A percentile compares a stretch with the other conserved stretches of the same genome.
These are phyloP conservation scores for Agrypnus murinus DNA, from an alignment of 2,888 invertebrate genomes.

Conservation along the genomic window DNA sequence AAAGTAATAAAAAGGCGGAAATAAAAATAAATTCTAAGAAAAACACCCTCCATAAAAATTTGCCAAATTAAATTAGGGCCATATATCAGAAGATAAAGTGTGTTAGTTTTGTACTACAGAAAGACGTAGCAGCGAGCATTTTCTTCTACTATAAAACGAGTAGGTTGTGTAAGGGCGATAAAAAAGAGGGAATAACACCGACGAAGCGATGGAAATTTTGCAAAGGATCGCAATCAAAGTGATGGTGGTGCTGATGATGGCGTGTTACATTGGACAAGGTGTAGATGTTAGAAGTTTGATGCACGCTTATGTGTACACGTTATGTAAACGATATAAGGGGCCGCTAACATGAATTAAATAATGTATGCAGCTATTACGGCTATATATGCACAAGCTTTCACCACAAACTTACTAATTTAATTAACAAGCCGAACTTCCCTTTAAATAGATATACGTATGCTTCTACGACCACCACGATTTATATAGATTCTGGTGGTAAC, in stretches of 20 bases:
- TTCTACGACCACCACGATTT: too few species aligned
- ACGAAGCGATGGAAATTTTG: conserved; percentile 42
- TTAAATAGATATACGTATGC: background rate
- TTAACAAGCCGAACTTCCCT: conserved; percentile 55
- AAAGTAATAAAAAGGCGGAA: conserved; percentile 21
- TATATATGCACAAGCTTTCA: conserved; percentile 43
- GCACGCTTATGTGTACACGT: too few species aligned
- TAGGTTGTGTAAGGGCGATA: conserved; percentile 49
- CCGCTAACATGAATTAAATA: conserved; percentile 55
- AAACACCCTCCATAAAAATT: conserved; percentile 50
- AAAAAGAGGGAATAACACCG: too few species aligned
- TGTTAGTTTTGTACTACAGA: conserved; percentile 39
- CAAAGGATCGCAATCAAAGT: too few species aligned
- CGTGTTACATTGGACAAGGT: too few species aligned
- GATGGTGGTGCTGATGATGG: too few species aligned
- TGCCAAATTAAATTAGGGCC: conserved; percentile 54
- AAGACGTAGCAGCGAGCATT: conserved; percentile 35
- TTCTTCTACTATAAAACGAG: background rate
- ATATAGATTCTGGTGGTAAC: too few species aligned
- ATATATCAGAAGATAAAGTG: conserved; percentile 53
- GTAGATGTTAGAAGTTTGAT: conserved; percentile 5
- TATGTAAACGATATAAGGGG: conserved; percentile 28
- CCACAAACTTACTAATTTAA: conserved; percentile 56
- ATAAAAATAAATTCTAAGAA: conserved; percentile 49
- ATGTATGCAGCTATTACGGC: conserved; percentile 57